Conservation (phyloP, 2,888 invertebrate genomes). For the Meganola albula region DNA sequence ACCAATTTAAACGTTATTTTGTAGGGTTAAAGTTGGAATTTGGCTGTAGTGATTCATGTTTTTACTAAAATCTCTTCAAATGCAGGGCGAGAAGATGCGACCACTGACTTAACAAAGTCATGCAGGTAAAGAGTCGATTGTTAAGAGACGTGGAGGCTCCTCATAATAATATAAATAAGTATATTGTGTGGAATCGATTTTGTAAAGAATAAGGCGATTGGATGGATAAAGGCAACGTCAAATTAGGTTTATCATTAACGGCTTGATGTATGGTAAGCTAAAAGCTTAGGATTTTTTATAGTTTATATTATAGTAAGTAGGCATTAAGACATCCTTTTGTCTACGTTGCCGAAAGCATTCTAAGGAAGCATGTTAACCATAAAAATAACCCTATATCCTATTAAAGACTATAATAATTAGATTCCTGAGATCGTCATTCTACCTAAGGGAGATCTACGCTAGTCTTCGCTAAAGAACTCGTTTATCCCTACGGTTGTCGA, state of each 20-base stretch:
- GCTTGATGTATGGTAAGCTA: constrained; percentile 20
- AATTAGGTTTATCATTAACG: constrained; percentile 35
- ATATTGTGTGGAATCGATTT: constrained; percentile 38
- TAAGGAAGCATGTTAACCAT: too few species aligned
- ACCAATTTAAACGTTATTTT: constrained; percentile 17
- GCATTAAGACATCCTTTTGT: too few species aligned
- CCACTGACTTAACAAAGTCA: constrained; percentile 47
- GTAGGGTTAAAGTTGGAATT: background rate
- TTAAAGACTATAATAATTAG: too few species aligned
- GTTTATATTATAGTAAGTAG: too few species aligned
- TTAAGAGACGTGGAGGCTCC: constrained; percentile 44
- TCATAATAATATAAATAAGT: constrained; percentile 47
- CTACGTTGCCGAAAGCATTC: too few species aligned
- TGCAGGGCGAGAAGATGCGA: constrained; percentile 54
- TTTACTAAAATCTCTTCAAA: constrained; percentile 44
- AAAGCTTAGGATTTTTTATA: constrained; percentile 11
- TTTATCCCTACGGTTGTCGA: too few species aligned
- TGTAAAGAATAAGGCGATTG: constrained; percentile 26
- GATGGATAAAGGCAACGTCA: constrained; percentile 34
- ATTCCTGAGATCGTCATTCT: too few species aligned
- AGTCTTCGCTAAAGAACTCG: too few species aligned
- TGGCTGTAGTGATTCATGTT: constrained; percentile 14
- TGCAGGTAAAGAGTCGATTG: constrained; percentile 71
- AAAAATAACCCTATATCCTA: too few species aligned
- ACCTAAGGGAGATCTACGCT: too few species aligned